These are phyloP conservation scores for Ladona fulva DNA, from an alignment of 1,140 invertebrate genomes.

Conservation along the genomic window DNA sequence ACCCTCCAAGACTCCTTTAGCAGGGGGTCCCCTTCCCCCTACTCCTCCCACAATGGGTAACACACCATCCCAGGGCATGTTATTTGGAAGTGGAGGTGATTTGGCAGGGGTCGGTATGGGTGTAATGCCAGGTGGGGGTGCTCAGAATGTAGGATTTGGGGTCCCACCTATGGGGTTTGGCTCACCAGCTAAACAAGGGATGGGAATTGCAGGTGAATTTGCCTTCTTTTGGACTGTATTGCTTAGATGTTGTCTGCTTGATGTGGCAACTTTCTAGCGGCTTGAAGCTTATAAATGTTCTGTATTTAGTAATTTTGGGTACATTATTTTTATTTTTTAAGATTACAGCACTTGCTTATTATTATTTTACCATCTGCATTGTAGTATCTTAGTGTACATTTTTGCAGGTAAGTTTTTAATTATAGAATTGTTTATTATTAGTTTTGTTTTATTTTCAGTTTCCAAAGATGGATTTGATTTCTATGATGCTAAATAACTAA, in stretches of 20 bases:
- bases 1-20: slow-evolving; percentile 39
- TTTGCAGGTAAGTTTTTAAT: background rate
- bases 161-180: slow-evolving; percentile 19
- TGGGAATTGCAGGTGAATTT: slow-evolving; percentile 28
- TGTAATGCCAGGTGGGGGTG: slow-evolving; percentile 21
- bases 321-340: background rate
- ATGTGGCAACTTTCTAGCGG: background rate
- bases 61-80: background rate
- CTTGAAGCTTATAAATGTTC: background rate
- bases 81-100: slow-evolving; percentile 12
- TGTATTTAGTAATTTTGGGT: slow-evolving; percentile 13
- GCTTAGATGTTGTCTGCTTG: background rate
- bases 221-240: slow-evolving; percentile 11
- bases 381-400: slow-evolving; percentile 6
- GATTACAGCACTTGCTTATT: too few species aligned
- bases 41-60: slow-evolving; percentile 23
- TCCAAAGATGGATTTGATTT: too few species aligned
- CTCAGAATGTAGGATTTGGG: slow-evolving; percentile 25
- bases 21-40: slow-evolving; percentile 22
- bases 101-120: slow-evolving; percentile 18
- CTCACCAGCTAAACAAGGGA: slow-evolving; percentile 24
- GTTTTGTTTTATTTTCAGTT: too few species aligned
- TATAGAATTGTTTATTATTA: too few species aligned
- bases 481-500: too few species aligned
- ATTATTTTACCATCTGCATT: slow-evolving; percentile 13